These are phyloP conservation scores for Acheta domesticus DNA, from an alignment of 2,888 invertebrate genomes.

Conservation along the genomic window DNA sequence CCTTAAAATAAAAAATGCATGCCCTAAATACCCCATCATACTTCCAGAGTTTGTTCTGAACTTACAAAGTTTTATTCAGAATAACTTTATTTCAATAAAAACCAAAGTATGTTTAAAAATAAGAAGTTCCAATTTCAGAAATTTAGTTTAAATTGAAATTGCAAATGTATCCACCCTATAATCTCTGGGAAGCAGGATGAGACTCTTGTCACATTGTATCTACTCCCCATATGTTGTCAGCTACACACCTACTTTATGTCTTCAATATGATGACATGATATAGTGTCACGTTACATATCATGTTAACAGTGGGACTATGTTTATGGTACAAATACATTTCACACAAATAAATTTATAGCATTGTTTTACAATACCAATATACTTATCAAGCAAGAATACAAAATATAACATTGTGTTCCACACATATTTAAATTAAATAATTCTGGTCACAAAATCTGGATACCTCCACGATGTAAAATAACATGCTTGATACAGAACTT, in stretches of 20 bases:
- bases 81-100: not conserved
- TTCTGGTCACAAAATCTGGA: too few relatives aligned
- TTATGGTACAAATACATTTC: not conserved
- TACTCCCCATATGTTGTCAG: not conserved
- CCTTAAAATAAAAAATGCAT: too few relatives aligned
- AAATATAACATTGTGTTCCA: too few relatives aligned
- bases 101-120: conserved; percentile 4
- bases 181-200: not conserved
- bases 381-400: not conserved
- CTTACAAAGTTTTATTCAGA: not conserved
- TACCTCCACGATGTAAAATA: too few relatives aligned
- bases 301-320: conserved; percentile 4
- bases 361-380: not conserved
- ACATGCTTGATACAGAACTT: too few relatives aligned
- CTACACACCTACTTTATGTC: conserved; percentile 30
- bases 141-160: too few relatives aligned
- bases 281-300: conserved; percentile 3
- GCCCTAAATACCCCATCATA: not conserved
- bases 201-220: not conserved
- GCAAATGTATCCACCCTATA: not conserved
- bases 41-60: not conserved
- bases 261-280: conserved; percentile 30
- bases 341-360: not conserved
- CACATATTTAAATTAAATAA: too few relatives aligned
- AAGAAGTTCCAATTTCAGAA: not conserved